phyloP scores from a whole-genome alignment of 2,888 invertebrate genomes.

The Napeogenes sylphis region DNA sequence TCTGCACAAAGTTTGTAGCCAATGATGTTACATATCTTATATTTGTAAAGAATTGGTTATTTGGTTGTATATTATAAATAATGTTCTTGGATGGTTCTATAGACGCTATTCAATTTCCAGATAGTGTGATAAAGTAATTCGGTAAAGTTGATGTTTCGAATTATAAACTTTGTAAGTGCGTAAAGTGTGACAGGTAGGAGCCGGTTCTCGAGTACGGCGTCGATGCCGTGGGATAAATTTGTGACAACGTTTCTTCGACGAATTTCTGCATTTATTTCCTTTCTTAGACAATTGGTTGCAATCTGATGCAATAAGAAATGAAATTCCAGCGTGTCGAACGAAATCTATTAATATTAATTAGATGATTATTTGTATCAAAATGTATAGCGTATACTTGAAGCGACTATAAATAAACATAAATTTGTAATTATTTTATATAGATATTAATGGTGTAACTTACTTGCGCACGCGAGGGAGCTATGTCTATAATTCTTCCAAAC shows the following conservation, averaged over 20 bases:
- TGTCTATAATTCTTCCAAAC: conserved; percentile 29
- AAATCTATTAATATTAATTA: conserved; percentile 11
- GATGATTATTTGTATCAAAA: conserved; percentile 10
- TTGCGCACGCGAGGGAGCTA: conserved; percentile 24
- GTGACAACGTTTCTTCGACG: conserved; percentile 19
- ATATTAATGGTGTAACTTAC: conserved; percentile 22
- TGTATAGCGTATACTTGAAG: background rate
- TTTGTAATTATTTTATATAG: conserved; percentile 25
- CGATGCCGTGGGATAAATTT: conserved; percentile 29
- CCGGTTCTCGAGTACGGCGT: conserved; percentile 31
- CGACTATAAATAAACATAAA: conserved; percentile 2
- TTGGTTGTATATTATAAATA: too few relatives aligned
- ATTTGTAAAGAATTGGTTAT: too few relatives aligned
- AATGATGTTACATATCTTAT: too few relatives aligned
- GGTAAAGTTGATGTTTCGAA: conserved; percentile 8
- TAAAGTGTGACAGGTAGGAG: conserved; percentile 29
- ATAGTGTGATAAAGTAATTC: too few relatives aligned
- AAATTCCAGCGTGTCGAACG: conserved; percentile 22
- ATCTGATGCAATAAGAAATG: conserved; percentile 19
- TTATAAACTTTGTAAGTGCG: conserved; percentile 24
- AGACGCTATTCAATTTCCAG: too few relatives aligned
- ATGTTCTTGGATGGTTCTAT: too few relatives aligned
- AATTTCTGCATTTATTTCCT: conserved; percentile 25
- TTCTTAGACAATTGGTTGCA: conserved; percentile 21
- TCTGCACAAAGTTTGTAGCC: too few relatives aligned